phyloP scores from a whole-genome alignment of 2,888 invertebrate genomes.

The Hirtodrosophila duncani region DNA sequence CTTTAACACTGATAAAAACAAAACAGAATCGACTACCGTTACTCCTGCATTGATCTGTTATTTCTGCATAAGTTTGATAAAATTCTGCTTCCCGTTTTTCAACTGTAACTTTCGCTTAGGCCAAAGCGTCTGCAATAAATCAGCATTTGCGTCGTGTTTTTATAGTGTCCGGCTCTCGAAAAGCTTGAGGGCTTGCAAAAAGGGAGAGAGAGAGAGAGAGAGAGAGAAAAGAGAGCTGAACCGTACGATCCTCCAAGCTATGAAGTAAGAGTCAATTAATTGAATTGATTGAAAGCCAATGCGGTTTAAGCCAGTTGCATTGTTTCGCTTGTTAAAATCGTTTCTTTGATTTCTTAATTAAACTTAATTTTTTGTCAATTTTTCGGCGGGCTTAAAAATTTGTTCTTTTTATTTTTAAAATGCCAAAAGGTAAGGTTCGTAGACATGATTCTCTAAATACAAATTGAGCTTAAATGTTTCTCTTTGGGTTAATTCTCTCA shows the following conservation, averaged over 20 bases:
- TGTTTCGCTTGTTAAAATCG: constrained; percentile 16
- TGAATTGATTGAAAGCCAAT: constrained; percentile 20
- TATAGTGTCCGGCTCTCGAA: constrained; percentile 8
- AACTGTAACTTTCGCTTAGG: neutral
- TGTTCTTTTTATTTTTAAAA: too few species aligned
- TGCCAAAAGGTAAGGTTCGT: too few species aligned
- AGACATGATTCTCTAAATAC: too few species aligned
- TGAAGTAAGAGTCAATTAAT: constrained; percentile 13
- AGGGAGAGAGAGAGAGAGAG: too few species aligned
- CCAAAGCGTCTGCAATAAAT: constrained; percentile 6
- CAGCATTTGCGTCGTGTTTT: constrained; percentile 3
- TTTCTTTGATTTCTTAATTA: constrained; percentile 11
- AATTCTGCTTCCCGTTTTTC: too few species aligned
- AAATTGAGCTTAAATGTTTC: too few species aligned
- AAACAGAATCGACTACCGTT: constrained; percentile 9
- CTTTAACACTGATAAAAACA: neutral
- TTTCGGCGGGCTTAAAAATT: too few species aligned
- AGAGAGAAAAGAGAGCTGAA: constrained; percentile 1
- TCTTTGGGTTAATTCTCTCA: too few species aligned
- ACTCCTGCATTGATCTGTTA: neutral
- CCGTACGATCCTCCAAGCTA: constrained; percentile 13
- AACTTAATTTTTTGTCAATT: constrained; percentile 22
- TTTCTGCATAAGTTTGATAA: too few species aligned
- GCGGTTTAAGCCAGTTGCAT: constrained; percentile 17
- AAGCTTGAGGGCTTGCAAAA: constrained; percentile 10